Evolutionary conservation across 2,113 vertebrate genomes (phyloP).

Genomic region (Perognathus longimembris): DNA sequence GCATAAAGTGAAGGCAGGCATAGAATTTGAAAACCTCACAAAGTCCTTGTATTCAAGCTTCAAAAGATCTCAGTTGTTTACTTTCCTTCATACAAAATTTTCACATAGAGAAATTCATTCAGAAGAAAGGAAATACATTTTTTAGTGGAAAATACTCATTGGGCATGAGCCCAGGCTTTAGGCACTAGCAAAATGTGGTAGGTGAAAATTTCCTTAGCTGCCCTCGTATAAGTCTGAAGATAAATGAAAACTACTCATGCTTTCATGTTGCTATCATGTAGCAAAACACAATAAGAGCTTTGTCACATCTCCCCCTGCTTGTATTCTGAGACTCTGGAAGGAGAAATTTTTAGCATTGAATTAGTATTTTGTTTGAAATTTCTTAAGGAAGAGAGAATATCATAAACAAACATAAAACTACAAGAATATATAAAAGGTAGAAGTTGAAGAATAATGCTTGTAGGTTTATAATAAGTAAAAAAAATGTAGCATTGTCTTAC

Average conservation of each 20-base stretch:
- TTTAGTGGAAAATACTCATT: slow-evolving; percentile 39
- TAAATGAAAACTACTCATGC: not conserved
- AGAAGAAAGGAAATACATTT: slow-evolving; percentile 44
- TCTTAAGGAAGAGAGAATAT: not conserved
- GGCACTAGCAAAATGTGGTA: not conserved
- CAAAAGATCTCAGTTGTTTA: not conserved
- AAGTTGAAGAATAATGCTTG: slow-evolving; percentile 14
- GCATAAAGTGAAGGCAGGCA: not conserved
- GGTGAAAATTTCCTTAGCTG: slow-evolving; percentile 11
- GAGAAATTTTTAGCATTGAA: not conserved
- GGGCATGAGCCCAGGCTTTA: not conserved
- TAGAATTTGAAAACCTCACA: not conserved
- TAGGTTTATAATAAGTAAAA: slow-evolving; percentile 21
- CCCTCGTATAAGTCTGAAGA: slow-evolving; percentile 37
- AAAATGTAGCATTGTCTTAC: slow-evolving; percentile 2
- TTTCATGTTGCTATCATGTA: slow-evolving; percentile 24
- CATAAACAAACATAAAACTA: not conserved
- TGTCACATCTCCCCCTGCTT: not conserved
- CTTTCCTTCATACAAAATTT: slow-evolving; percentile 11
- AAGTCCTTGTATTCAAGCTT: not conserved
- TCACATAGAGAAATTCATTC: slow-evolving; percentile 5
- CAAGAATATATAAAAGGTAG: too few species aligned
- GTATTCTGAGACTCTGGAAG: not conserved
- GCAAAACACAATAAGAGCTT: not conserved
- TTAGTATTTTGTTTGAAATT: slow-evolving; percentile 54